phyloP scores from a whole-genome alignment of 2,888 invertebrate genomes.

The Agriopis leucophaearia region DNA sequence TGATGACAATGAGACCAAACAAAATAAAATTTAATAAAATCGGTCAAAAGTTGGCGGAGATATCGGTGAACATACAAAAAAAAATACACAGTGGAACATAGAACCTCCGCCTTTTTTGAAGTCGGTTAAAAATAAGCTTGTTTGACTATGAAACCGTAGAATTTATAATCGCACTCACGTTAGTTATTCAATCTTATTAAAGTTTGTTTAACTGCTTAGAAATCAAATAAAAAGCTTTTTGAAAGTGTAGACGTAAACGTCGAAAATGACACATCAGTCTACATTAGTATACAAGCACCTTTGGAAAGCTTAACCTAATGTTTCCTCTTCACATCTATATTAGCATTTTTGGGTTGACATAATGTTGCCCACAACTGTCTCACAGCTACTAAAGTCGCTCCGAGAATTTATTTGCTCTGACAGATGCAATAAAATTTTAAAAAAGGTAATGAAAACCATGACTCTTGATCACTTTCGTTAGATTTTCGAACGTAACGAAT shows the following conservation, averaged over 20 bases:
- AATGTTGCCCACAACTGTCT: conserved; percentile 36
- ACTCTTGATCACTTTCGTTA: too few relatives aligned
- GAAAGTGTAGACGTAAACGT: conserved; percentile 37
- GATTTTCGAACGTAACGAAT: too few relatives aligned
- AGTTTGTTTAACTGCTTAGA: conserved; percentile 20
- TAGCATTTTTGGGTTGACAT: conserved; percentile 59
- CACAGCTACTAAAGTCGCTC: neutral
- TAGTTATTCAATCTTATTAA: conserved; percentile 4
- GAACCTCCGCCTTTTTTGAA: too few relatives aligned
- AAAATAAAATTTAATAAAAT: too few relatives aligned
- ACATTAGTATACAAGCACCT: conserved; percentile 29
- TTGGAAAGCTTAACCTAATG: conserved; percentile 59
- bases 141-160: neutral
- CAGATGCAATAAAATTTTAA: too few relatives aligned
- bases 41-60: too few relatives aligned
- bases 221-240: conserved; percentile 28
- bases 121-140: too few relatives aligned
- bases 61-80: too few relatives aligned
- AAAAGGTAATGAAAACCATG: too few relatives aligned
- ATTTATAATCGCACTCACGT: neutral
- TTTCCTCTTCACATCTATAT: conserved; percentile 56
- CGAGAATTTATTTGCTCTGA: neutral
- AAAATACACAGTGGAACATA: too few relatives aligned
- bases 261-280: conserved; percentile 50
- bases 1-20: too few relatives aligned